Conservation (phyloP, 2,888 invertebrate species). For the Cheilosia vulpina region DNA sequence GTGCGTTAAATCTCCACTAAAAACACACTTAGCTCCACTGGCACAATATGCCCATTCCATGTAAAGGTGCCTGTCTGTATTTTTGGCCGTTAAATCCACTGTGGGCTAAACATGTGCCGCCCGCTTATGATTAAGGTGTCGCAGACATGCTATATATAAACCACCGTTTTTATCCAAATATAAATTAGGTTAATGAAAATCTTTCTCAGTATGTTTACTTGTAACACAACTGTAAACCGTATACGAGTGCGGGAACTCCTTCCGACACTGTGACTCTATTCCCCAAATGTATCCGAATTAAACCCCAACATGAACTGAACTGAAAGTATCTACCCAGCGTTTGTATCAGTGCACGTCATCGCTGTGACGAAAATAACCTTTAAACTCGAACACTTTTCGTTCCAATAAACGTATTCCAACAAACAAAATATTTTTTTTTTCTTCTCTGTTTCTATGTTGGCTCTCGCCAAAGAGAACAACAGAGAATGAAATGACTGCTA, state of each 20-base stretch:
- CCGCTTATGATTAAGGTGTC: neutral
- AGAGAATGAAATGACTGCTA: conserved; percentile 21
- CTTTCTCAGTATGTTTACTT: neutral
- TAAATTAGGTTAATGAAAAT: conserved; percentile 34
- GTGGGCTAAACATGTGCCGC: neutral
- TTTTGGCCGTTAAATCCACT: neutral
- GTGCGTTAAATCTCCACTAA: no score
- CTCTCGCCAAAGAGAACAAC: conserved; percentile 30
- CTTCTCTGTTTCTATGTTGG: neutral
- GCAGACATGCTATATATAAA: neutral
- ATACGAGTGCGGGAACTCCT: no score
- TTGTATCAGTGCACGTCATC: conserved; percentile 33
- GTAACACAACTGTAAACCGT: neutral
- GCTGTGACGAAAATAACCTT: conserved; percentile 49
- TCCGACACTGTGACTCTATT: no score
- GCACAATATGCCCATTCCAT: no score
- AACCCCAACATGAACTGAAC: conserved; percentile 3
- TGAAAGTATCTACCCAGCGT: conserved; percentile 28
- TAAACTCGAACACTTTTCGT: conserved; percentile 30
- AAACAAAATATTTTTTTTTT: conserved; percentile 6
- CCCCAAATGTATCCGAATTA: neutral
- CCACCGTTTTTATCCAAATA: neutral
- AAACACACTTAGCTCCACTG: no score
- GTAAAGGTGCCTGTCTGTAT: neutral
- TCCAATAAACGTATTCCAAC: conserved; percentile 39